Evolutionary conservation across 2,888 invertebrate species (phyloP).

Genomic region (Drosophila borealis): DNA sequence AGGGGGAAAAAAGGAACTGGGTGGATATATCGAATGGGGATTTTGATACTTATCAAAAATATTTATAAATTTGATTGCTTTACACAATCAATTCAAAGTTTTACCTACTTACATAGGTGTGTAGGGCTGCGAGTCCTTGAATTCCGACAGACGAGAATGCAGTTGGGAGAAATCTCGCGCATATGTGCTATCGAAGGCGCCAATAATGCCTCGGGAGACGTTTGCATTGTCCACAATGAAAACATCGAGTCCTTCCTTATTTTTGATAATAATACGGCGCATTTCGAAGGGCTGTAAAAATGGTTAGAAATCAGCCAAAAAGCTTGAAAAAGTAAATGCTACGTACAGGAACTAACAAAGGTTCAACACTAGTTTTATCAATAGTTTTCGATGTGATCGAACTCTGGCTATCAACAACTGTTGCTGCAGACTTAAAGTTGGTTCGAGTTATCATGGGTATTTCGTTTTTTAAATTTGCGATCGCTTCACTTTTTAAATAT

Average conservation of each 20-base stretch:
- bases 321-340: neutral
- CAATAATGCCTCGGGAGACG: constrained; percentile 50
- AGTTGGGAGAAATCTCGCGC: constrained; percentile 31
- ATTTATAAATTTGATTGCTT: too few relatives aligned
- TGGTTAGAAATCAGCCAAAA: neutral
- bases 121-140: constrained; percentile 47
- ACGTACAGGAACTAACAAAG: constrained; percentile 25
- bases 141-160: constrained; percentile 11
- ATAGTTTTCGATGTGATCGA: neutral
- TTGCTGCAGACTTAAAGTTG: neutral
- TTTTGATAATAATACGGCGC: constrained; percentile 12
- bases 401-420: neutral
- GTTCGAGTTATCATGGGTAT: neutral
- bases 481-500: neutral
- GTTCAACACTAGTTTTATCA: neutral
- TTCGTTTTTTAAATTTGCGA: neutral
- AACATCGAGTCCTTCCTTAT: constrained; percentile 36
- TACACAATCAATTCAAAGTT: too few relatives aligned
- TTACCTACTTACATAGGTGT: constrained; percentile 43
- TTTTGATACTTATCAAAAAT: too few relatives aligned
- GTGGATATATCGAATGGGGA: too few relatives aligned
- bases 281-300: constrained; percentile 52
- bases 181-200: constrained; percentile 45
- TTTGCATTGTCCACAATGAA: constrained; percentile 52
- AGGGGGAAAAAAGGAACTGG: too few relatives aligned